Evolutionary conservation across 1,140 invertebrate genomes (phyloP).

Genomic region (Scaptomyza graminum): DNA sequence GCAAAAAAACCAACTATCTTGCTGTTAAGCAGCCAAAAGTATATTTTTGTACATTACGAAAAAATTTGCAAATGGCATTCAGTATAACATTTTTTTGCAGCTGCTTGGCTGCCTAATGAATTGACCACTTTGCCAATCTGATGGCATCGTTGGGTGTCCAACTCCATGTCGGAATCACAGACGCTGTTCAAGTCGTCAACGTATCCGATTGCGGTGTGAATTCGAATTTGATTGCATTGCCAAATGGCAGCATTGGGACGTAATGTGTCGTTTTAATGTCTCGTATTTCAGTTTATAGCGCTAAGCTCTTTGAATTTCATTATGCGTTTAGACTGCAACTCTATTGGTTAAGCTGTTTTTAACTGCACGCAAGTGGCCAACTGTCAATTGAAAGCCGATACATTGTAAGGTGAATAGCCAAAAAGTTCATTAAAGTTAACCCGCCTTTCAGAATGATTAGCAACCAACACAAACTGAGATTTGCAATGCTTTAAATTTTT

Average conservation of each 20-base stretch:
- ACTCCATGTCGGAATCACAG: neutral
- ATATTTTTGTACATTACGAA: constrained; percentile 36
- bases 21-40: neutral
- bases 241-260: constrained; percentile 42
- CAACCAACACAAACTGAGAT: neutral
- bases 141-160: constrained; percentile 26
- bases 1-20: neutral
- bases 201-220: constrained; percentile 50
- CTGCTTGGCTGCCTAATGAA: constrained; percentile 40
- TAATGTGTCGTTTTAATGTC: constrained; percentile 55
- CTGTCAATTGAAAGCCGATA: constrained; percentile 70
- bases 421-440: constrained; percentile 34
- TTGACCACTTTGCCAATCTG: constrained; percentile 45
- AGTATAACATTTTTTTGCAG: constrained; percentile 33
- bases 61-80: constrained; percentile 42
- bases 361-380: constrained; percentile 51
- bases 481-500: neutral
- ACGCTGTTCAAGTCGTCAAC: constrained; percentile 9
- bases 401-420: constrained; percentile 27
- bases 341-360: constrained; percentile 42
- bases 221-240: constrained; percentile 50
- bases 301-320: constrained; percentile 57
- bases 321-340: constrained; percentile 45
- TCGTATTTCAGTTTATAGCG: constrained; percentile 40
- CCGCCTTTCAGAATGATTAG: constrained; percentile 1